Evolutionary conservation across 2,113 vertebrate species (phyloP), one percentile per base, ranked within the genome.

Genomic region (Oncorhynchus masou): DNA sequence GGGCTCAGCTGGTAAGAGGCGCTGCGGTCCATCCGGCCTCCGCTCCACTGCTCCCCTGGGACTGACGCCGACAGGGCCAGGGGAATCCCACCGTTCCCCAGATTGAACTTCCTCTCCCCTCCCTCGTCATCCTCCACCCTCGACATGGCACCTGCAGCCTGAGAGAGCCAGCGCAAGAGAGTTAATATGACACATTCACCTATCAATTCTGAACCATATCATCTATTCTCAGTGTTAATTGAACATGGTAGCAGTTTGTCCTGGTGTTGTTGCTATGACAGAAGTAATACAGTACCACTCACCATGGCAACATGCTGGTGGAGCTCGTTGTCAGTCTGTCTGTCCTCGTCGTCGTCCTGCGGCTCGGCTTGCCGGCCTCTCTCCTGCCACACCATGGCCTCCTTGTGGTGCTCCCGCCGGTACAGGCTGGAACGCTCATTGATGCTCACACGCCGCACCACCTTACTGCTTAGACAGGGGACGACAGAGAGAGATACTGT

Each of bases 371-470:
- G 92, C 8, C 90, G 87, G 31, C 92, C 90, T 0, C 91, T 88
- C 5, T 92, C 88, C 71, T 95, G 95, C 96, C 96, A 98, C 66
- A 97, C 95, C 0, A 95, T 95, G 77, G 96, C 96, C 83, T 97
- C 96, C 62, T 95, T 95, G 74, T 94, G 93, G 0, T 96, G 96
- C 84, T 96, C 96, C 48, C 91, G 90, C 3, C 95, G 92, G 85
- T 97, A 97, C 45, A 95, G 85, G 69, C 90, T 94, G 79, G 92
- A 95, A 67, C 96, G 95, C 81, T 98, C 95, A 0, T 94, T 96
- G 71, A 98, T 91, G 9, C 96, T 97, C 48, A 91, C 96, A 0
- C 95, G 91, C 65, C 95, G 92, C 70, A 95, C 96, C 81, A 97
- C 95, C 87, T 97, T 98, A 81, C 96, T 96, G 87, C 5, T 64